Base-by-base conservation (phyloP, 2,113 vertebrate species). In the Glaucomys volans region DNA sequence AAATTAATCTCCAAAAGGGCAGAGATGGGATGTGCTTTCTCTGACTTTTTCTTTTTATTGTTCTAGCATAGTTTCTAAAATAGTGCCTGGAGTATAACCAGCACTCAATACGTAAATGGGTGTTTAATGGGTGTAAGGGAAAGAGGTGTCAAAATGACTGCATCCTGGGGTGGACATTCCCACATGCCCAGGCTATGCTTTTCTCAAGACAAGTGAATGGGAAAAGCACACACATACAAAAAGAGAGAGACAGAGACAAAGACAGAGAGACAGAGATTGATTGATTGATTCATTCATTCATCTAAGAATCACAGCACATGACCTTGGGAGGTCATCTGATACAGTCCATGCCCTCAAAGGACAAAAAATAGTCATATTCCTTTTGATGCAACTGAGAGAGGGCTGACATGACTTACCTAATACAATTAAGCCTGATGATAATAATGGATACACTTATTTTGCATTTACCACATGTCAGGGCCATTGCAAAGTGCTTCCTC, bases 301-400 rank as follows among this genome's bases (percentile, higher is more conserved):
- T 30, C 22, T 10, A 64, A 69, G 40, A 80, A 62, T 89, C 64
- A 71, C 8, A 67, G 72, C 52, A 64, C 24, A 47, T 44, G 17
- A 76, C 62, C 74, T 85, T 44, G 26, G 20, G 47, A 81, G 47
- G 32, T 66, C 80, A 94, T 77, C 67, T 37, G 74, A n/a, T 28
- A 32, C 28, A 66, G 22, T 5, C 66, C 4, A 26, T 37, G 12
- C 22, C 37, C 79, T 77, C 67, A 74, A 5, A 18, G 47, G n/a
- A 52, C 26, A 79, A 50, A 9, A 72, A 66, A 76, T 10, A 79
- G 52, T 42, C 75, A 75, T 20, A 6, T 5, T 87, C 42, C 54
- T 95, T 96, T 91, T 62, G 32, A 89, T 18, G 50, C 82, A 67
- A 91, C n/a, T 35, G 28, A 95, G 80, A 35, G 59, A 32, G 47